Conservation (phyloP, 2,888 invertebrate genomes). For the Thereva unica region DNA sequence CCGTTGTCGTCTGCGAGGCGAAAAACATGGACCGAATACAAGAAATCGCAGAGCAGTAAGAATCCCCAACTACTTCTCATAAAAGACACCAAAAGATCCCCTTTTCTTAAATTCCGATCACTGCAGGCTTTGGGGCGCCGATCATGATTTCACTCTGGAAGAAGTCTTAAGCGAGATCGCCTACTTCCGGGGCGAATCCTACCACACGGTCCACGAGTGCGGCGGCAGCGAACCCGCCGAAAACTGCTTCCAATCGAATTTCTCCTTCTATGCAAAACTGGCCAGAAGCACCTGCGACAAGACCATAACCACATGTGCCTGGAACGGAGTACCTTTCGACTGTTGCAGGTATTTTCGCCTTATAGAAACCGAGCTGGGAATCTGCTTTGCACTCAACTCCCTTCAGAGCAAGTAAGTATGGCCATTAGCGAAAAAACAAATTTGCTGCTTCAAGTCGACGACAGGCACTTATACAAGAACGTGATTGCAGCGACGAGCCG, state of each 20-base stretch:
- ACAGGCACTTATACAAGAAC: too few relatives aligned
- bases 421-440: too few relatives aligned
- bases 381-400: constrained; percentile 69
- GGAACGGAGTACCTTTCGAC: constrained; percentile 66
- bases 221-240: constrained; percentile 59
- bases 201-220: constrained; percentile 68
- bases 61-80: not conserved
- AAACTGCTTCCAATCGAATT: constrained; percentile 65
- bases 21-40: constrained; percentile 67
- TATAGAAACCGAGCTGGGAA: constrained; percentile 70
- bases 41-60: constrained; percentile 67
- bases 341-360: constrained; percentile 69
- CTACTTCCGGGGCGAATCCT: constrained; percentile 70
- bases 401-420: constrained; percentile 59
- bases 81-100: not conserved
- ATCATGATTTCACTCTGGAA: constrained; percentile 71
- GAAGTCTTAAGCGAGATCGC: constrained; percentile 71
- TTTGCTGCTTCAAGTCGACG: too few relatives aligned
- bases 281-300: constrained; percentile 66
- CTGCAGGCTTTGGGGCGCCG: constrained; percentile 66
- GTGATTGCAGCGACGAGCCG: too few relatives aligned
- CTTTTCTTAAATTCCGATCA: not conserved
- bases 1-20: constrained; percentile 72
- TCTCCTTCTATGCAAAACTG: constrained; percentile 63
- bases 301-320: constrained; percentile 63